These are phyloP conservation scores for Azemiops feae DNA, from an alignment of 2,113 vertebrate species.

Conservation along the genomic window DNA sequence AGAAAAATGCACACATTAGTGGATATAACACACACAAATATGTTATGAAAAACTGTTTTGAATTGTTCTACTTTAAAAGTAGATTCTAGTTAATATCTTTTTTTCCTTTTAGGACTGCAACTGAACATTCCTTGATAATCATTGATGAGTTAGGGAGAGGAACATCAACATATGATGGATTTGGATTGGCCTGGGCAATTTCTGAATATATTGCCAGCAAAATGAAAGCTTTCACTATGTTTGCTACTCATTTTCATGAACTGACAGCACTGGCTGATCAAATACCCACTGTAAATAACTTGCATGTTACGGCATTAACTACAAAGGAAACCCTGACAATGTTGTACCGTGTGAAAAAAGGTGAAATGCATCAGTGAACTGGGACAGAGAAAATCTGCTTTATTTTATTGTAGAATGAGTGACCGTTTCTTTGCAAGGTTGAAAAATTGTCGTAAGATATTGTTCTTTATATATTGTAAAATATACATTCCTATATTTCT, in stretches of 20 bases:
- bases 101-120: slow-evolving; percentile 81
- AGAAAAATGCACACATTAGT: background rate
- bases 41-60: background rate
- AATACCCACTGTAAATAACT: slow-evolving; percentile 84
- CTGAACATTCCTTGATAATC: slow-evolving; percentile 92
- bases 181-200: slow-evolving; percentile 96
- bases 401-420: background rate
- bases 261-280: slow-evolving; percentile 88
- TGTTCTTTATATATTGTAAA: background rate
- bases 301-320: slow-evolving; percentile 94
- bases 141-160: slow-evolving; percentile 96
- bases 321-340: slow-evolving; percentile 86
- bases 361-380: slow-evolving; percentile 59
- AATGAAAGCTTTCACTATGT: slow-evolving; percentile 90
- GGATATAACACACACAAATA: background rate
- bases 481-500: background rate
- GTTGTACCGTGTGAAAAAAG: slow-evolving; percentile 92
- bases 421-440: background rate
- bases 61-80: background rate
- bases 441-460: background rate
- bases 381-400: background rate
- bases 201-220: slow-evolving; percentile 89
- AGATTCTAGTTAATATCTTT: background rate
- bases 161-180: slow-evolving; percentile 96
- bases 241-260: slow-evolving; percentile 97